A percentile compares a stretch with the other conserved stretches of the same genome.
These are phyloP conservation scores for Pseudotriccus pelzelni DNA, from an alignment of 2,797 vertebrate species.

Conservation along the genomic window DNA sequence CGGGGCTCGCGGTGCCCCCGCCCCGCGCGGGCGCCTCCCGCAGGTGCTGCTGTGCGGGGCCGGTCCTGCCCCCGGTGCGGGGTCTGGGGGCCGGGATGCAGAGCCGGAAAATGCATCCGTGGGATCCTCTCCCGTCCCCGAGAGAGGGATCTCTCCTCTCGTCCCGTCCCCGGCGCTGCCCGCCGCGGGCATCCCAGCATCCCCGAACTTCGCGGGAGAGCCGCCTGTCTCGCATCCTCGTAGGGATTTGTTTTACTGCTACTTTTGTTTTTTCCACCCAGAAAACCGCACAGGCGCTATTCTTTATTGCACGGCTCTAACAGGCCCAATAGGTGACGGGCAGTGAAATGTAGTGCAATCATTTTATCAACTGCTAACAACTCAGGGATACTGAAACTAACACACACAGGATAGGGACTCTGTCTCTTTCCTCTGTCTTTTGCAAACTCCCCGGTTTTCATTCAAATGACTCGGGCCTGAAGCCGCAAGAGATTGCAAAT, in stretches of 20 bases:
- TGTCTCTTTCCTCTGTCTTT: not conserved
- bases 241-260: not conserved
- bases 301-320: not conserved
- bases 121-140: not conserved
- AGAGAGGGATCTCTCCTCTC: not conserved
- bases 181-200: not conserved
- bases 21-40: not conserved
- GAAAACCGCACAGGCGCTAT: not conserved
- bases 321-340: not conserved
- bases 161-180: not conserved
- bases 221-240: not conserved
- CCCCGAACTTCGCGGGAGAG: not conserved
- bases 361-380: not conserved
- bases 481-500: not conserved
- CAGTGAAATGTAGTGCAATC: not conserved
- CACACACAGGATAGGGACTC: not conserved
- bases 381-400: not conserved
- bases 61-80: not conserved
- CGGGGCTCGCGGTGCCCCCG: not conserved
- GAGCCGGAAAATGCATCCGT: fast-evolving
- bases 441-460: not conserved
- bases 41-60: not conserved
- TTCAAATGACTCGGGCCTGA: not conserved
- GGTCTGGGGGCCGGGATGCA: not conserved
- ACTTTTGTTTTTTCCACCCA: not conserved